Base-by-base conservation (phyloP, 2,888 invertebrate species). In the Meloe dianella region DNA sequence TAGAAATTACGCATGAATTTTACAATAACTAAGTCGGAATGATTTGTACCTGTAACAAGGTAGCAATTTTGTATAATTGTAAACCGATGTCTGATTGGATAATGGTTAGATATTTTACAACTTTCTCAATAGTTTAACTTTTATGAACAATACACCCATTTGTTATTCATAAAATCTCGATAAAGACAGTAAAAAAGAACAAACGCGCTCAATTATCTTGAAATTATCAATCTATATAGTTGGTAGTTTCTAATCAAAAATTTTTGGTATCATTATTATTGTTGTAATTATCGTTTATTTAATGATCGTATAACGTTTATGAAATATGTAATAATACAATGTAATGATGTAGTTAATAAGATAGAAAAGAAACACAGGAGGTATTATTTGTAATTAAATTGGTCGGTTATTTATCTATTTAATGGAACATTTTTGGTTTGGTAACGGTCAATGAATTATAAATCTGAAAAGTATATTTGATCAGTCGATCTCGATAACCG, bases 401-500 rank as follows among this genome's bases (percentile, higher is more conserved):
- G 51, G 20, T 20, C 12, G 22, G 72, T 71, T 73, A 76, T 76
- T 74, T 73, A 76, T 74, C 74, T 72, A 76, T 74, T 73, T 73
- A 73, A 68, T 72, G 70, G 70, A 72, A 71, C 47, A 47, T 47
- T 47, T 51, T 51, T 73, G 69, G 73, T 76, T 74, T 74, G 72
- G 73, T 71, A 77, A 77, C 75, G 76, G 74, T 75, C 71, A 74
- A 75, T 76, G 74, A 75, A 75, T 74, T 75, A 73, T 71, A 66
- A 69, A 67, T 65, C 70, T 62, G 65, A 32, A 70, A 68, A 70
- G 79, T 78, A 77, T 80, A 80, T 82, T 80, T 81, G 81, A 82
- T 81, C 82, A 81, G 79, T 78, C 78, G 79, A 80, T 79, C 77
- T 74, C 77, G 78, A 79, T 80, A 80, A 79, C 80, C 78, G 76